These are phyloP conservation scores for Drosophila ficusphila DNA, from an alignment of 1,140 invertebrate species.

Conservation along the genomic window DNA sequence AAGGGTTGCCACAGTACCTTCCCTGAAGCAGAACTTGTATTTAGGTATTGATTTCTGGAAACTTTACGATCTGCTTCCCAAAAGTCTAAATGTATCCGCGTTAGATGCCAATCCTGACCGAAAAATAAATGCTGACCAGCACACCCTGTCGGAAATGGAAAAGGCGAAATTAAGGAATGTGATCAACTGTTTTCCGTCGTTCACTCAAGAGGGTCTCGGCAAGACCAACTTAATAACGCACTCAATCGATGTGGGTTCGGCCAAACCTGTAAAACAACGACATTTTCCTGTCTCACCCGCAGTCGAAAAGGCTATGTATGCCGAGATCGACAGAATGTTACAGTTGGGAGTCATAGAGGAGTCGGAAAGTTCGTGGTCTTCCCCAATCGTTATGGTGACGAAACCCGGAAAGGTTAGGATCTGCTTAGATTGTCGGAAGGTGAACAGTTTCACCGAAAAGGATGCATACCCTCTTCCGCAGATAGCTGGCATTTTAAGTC, in stretches of 20 bases:
- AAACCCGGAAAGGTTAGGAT: not conserved
- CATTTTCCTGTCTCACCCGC: not conserved
- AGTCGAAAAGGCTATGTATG: not conserved
- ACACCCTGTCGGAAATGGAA: no score
- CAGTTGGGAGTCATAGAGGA: not conserved
- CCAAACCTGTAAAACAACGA: no score
- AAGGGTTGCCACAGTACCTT: no score
- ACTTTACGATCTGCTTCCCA: not conserved
- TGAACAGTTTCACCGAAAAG: conserved; percentile 1
- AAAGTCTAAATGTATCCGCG: not conserved
- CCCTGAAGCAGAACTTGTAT: not conserved
- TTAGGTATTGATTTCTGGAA: not conserved
- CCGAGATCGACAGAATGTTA: not conserved
- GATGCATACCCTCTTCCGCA: not conserved
- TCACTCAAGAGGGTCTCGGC: not conserved
- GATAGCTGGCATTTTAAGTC: not conserved
- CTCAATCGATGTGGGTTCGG: not conserved
- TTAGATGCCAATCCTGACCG: not conserved
- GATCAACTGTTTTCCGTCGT: not conserved
- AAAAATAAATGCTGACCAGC: no score
- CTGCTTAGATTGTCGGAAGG: not conserved
- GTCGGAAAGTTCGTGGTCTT: not conserved
- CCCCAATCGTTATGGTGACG: not conserved
- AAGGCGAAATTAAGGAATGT: not conserved
- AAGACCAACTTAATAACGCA: not conserved